Evolutionary conservation across 2,888 invertebrate species (phyloP).

Genomic region (Abrostola tripartita): DNA sequence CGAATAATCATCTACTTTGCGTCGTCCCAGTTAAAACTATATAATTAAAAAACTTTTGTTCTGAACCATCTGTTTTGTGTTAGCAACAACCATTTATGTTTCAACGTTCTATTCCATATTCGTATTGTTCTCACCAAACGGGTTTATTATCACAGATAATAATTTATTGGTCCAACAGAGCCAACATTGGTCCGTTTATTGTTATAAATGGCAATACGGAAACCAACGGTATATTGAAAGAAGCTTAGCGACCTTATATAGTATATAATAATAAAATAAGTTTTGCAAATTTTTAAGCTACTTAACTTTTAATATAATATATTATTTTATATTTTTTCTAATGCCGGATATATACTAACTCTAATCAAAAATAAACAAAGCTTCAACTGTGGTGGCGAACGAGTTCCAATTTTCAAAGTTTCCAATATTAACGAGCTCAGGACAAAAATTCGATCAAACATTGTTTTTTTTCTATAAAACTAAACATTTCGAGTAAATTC

Average conservation of each 20-base stretch:
- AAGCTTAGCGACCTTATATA: neutral
- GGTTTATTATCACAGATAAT: constrained; percentile 25
- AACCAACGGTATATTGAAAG: constrained; percentile 20
- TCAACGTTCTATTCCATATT: constrained; percentile 29
- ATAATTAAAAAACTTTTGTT: constrained; percentile 21
- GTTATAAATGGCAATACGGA: constrained; percentile 6
- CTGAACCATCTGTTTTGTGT: constrained; percentile 15
- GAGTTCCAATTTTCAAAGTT: too few species aligned
- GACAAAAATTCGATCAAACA: constrained; percentile 8
- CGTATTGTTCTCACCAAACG: constrained; percentile 36
- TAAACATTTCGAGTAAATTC: constrained; percentile 15
- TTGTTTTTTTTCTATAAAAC: constrained; percentile 2
- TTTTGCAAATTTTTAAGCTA: too few species aligned
- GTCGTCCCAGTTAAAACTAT: neutral
- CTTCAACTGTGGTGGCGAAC: too few species aligned
- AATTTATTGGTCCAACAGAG: constrained; percentile 26
- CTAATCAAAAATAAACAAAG: too few species aligned
- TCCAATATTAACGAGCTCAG: neutral
- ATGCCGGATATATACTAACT: too few species aligned
- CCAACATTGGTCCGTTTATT: constrained; percentile 5
- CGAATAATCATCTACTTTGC: neutral
- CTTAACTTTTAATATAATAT: too few species aligned
- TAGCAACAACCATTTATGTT: constrained; percentile 34
- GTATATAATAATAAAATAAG: too few species aligned
- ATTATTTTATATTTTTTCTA: too few species aligned